These are phyloP conservation scores for Ctena decussata DNA, from an alignment of 2,888 invertebrate species.

Conservation along the genomic window DNA sequence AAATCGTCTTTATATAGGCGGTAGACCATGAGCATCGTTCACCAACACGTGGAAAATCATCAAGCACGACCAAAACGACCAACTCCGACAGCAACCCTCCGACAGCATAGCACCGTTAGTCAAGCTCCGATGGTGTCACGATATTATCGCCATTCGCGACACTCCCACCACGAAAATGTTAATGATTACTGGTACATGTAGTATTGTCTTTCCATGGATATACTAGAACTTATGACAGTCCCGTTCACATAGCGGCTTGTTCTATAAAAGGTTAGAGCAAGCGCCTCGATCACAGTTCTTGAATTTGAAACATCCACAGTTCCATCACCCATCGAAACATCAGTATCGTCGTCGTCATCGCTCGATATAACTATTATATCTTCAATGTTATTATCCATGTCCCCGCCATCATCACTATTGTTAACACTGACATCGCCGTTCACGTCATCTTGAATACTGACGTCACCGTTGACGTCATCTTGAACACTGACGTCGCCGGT, in stretches of 20 bases:
- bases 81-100: no score
- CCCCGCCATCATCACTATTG: no score
- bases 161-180: neutral
- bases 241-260: neutral
- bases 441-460: neutral
- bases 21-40: no score
- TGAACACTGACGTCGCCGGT: neutral
- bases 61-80: no score
- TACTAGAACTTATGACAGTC: neutral
- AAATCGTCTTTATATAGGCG: no score
- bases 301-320: neutral
- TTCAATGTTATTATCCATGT: no score
- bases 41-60: no score
- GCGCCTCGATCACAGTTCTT: neutral
- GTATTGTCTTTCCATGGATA: neutral
- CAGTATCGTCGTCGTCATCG: neutral
- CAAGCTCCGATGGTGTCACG: neutral
- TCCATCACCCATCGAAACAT: neutral
- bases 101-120: no score
- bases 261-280: neutral
- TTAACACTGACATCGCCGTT: neutral
- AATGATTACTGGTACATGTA: neutral
- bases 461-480: neutral
- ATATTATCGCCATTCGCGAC: neutral
- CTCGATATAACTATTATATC: neutral